Evolutionary conservation across 2,888 invertebrate genomes (phyloP).

Genomic region (Smittia aterrima): DNA sequence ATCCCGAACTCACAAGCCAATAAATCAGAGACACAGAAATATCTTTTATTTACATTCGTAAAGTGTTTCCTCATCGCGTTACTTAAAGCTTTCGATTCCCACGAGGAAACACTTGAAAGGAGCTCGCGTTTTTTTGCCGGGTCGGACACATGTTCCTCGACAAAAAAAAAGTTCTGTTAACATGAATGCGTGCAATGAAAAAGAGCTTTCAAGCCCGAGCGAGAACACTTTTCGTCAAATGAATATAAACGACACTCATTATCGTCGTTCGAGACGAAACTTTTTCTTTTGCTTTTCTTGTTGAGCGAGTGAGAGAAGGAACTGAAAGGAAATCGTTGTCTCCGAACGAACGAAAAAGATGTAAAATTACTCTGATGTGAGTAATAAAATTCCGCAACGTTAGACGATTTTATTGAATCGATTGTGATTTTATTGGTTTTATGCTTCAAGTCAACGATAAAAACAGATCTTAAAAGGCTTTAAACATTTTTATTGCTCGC

Average conservation of each 20-base stretch:
- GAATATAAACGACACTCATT: not conserved
- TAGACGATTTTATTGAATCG: slow-evolving; percentile 11
- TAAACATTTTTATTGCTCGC: not conserved
- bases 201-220: not conserved
- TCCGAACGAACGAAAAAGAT: not conserved
- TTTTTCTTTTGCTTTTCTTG: not conserved
- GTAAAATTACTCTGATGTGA: slow-evolving; percentile 11
- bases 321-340: not conserved
- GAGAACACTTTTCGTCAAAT: not conserved
- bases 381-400: slow-evolving; percentile 7
- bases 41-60: not conserved
- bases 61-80: not conserved
- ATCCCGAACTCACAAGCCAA: not conserved
- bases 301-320: too few relatives aligned
- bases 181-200: not conserved
- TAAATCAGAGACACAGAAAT: not conserved
- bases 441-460: slow-evolving; percentile 2
- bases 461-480: slow-evolving; percentile 11
- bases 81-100: not conserved
- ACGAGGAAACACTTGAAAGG: not conserved
- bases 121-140: too few relatives aligned
- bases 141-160: too few relatives aligned
- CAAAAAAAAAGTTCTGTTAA: not conserved
- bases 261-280: not conserved
- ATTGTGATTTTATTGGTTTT: slow-evolving; percentile 11